phyloP scores from a whole-genome alignment of 1,140 invertebrate genomes.

The Coptotermes formosanus region DNA sequence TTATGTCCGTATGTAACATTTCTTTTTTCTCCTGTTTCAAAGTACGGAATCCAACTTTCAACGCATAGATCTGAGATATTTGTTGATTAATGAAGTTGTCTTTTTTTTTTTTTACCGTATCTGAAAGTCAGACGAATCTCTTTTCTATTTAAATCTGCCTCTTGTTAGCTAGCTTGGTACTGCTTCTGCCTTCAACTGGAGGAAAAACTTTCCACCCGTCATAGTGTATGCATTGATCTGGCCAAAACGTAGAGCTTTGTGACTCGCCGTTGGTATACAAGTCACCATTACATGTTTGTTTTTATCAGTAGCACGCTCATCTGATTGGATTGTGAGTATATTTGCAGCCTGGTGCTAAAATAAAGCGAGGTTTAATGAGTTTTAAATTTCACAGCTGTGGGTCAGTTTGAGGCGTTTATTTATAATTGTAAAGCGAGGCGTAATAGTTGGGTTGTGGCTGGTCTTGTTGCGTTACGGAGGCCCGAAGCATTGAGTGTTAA shows the following conservation, averaged over 20 bases:
- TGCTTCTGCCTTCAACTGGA: neutral
- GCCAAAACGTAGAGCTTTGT: neutral
- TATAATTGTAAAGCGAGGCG: neutral
- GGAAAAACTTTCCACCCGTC: neutral
- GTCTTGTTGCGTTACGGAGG: neutral
- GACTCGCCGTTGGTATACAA: neutral
- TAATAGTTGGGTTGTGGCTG: neutral
- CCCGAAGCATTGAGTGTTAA: neutral
- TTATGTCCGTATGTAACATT: too few relatives aligned
- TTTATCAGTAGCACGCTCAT: neutral
- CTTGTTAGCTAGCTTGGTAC: neutral
- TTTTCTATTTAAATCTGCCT: neutral
- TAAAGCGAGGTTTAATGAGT: neutral
- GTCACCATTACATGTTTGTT: neutral
- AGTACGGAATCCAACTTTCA: too few relatives aligned
- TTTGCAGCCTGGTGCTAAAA: neutral
- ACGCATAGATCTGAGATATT: too few relatives aligned
- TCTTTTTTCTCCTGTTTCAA: too few relatives aligned
- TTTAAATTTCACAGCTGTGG: neutral
- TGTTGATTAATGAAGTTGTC: too few relatives aligned
- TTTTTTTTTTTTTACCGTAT: too few relatives aligned
- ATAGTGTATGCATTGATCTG: neutral
- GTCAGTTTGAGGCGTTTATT: constrained; percentile 1
- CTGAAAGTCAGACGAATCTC: neutral
- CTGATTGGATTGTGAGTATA: neutral